Evolutionary conservation across 2,888 invertebrate genomes (phyloP), one percentile per base, ranked within the genome.

Genomic region (Agrilus mali): DNA sequence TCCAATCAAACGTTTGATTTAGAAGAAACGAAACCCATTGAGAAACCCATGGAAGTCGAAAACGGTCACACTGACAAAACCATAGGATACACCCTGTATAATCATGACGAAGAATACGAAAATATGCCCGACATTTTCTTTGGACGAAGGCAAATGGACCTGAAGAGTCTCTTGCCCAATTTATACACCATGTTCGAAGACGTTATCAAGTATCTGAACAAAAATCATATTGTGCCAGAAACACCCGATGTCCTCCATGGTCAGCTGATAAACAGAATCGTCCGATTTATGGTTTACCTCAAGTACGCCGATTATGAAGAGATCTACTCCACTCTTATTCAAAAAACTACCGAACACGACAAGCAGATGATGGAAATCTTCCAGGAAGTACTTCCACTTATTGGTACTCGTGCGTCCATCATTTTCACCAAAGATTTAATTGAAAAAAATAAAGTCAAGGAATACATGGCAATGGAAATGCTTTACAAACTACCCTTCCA

Each of bases 401-500:
- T 67, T 14, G 70, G 71, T 7, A 68, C 69, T 5, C 50, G 58
- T 31, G 65, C 65, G 3, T 59, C 66, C 1, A 60, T 61, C 14
- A 47, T 60, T 10, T 64, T 71, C 33, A 60, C 61, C 4, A 54
- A 58, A 38, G 58, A 65, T 41, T 46, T 66, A 2, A 56, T 70
- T 4, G 56, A 54, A n/a, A 50, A 56, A 10, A 51, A 56, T 8
- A 56, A 58, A 41, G 52, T 68, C 2, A 49, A 59, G 4, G 56
- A 58, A 8, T 15, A 46, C 10, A 48, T 53, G 4, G 64, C 66
- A 1, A 44, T 62, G 5, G 34, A 52, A n/a, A 59, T 70, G 51
- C 50, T 73, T 12, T 50, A 55, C 8, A 59, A 60, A 17, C 55
- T 73, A 35, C 67, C 72, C n/a, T 58, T 65, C 48, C 58, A 68